These are phyloP conservation scores for Gryllus longicercus DNA, from an alignment of 2,888 invertebrate genomes.

Conservation along the genomic window DNA sequence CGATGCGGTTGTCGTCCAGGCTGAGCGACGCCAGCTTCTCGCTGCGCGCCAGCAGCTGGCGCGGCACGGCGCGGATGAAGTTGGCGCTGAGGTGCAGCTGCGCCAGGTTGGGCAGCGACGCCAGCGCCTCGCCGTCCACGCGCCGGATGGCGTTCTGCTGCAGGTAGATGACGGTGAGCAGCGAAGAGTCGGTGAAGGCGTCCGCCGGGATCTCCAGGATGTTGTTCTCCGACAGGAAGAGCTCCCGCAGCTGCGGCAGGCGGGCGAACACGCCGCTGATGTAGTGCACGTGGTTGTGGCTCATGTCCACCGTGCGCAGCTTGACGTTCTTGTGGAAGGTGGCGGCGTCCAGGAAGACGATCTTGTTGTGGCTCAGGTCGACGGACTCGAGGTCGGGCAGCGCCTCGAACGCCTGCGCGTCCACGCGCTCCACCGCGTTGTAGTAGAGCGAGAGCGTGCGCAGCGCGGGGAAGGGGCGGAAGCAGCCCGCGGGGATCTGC, in stretches of 20 bases:
- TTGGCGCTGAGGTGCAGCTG: conserved; percentile 84
- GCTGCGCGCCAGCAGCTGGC: conserved; percentile 72
- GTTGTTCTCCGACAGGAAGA: conserved; percentile 84
- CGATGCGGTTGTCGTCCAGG: conserved; percentile 80
- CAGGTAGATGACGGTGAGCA: conserved; percentile 77
- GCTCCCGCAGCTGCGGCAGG: conserved; percentile 72
- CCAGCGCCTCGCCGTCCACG: conserved; percentile 73
- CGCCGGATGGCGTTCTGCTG: conserved; percentile 78
- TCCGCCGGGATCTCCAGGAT: conserved; percentile 77
- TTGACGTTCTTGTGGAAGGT: conserved; percentile 68
- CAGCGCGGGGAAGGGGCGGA: conserved; percentile 74
- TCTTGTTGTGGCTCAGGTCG: conserved; percentile 84
- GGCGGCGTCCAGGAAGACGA: conserved; percentile 67
- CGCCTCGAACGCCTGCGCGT: conserved; percentile 72
- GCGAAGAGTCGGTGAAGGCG: conserved; percentile 75
- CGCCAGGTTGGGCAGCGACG: conserved; percentile 70
- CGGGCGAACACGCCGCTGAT: conserved; percentile 79
- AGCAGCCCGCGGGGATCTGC: conserved; percentile 70
- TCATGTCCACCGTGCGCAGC: conserved; percentile 78
- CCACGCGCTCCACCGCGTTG: conserved; percentile 72
- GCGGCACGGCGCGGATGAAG: conserved; percentile 75
- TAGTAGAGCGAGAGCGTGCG: conserved; percentile 78
- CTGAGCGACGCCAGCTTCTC: conserved; percentile 75
- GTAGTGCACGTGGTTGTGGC: conserved; percentile 84
- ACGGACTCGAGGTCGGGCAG: conserved; percentile 73